Percentiles rank a stretch among this genome's conserved stretches.
These are phyloP conservation scores for Trissolcus brochymenae DNA, from an alignment of 2,888 invertebrate genomes.

Conservation along the genomic window DNA sequence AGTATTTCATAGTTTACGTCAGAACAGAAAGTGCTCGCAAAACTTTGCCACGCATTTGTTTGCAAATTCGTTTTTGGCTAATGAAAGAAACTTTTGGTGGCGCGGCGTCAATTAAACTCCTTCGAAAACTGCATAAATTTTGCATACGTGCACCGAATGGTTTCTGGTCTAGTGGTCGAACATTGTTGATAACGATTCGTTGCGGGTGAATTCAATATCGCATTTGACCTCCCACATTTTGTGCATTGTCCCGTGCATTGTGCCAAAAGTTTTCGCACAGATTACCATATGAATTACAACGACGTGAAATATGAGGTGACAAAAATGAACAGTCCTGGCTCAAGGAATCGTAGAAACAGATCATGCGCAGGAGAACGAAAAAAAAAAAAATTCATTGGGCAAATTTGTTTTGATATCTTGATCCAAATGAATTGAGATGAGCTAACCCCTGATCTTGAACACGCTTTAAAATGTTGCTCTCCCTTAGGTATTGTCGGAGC, in stretches of 20 bases:
- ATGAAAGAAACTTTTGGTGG: slow-evolving; percentile 40
- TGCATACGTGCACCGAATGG: slow-evolving; percentile 70
- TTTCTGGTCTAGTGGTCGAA: slow-evolving; percentile 73
- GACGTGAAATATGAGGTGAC: slow-evolving; percentile 74
- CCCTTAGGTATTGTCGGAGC: slow-evolving; percentile 68
- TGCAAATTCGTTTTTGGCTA: slow-evolving; percentile 32
- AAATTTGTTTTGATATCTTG: slow-evolving; percentile 51
- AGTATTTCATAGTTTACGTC: slow-evolving; percentile 63
- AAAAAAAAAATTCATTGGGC: slow-evolving; percentile 16
- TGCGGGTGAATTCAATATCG: slow-evolving; percentile 71
- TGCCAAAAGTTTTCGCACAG: slow-evolving; percentile 72
- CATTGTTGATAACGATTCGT: slow-evolving; percentile 65
- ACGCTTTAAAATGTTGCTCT: slow-evolving; percentile 55
- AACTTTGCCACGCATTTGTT: slow-evolving; percentile 15
- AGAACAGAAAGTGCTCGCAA: slow-evolving; percentile 4
- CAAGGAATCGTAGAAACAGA: background rate
- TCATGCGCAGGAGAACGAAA: background rate
- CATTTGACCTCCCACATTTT: slow-evolving; percentile 64
- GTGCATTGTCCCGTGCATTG: slow-evolving; percentile 64
- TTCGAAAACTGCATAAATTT: slow-evolving; percentile 71
- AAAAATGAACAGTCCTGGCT: slow-evolving; percentile 14
- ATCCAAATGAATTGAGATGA: slow-evolving; percentile 53
- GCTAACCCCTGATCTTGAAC: slow-evolving; percentile 54
- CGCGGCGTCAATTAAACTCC: slow-evolving; percentile 27
- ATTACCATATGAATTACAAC: slow-evolving; percentile 91